Conservation (phyloP, 2,113 vertebrate genomes). For the Paracanthobrama guichenoti region DNA sequence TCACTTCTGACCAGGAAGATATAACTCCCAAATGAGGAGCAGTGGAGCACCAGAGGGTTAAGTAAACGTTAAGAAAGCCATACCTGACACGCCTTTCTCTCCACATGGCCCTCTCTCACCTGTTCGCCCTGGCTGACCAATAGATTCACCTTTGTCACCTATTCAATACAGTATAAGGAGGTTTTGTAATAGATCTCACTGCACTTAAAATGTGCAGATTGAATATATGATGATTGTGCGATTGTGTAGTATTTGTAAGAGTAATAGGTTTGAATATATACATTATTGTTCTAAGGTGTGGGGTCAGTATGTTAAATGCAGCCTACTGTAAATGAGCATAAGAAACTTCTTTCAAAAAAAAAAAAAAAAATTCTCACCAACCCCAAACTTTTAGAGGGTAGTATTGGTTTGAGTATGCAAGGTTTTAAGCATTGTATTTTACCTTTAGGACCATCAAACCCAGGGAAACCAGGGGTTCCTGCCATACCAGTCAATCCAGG, state of each 20-base stretch:
- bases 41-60: no score
- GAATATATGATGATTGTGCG: background rate
- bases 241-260: background rate
- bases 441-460: slow-evolving; percentile 70
- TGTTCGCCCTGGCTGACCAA: slow-evolving; percentile 53
- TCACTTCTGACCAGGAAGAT: no score
- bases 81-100: slow-evolving; percentile 61
- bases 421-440: background rate
- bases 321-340: background rate
- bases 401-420: background rate
- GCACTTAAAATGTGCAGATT: background rate
- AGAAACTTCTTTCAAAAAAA: background rate
- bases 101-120: slow-evolving; percentile 68
- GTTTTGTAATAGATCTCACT: background rate
- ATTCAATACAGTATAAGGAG: slow-evolving; percentile 8
- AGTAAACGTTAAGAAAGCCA: background rate
- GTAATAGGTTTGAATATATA: background rate
- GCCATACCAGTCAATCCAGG: slow-evolving; percentile 59
- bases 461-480: slow-evolving; percentile 62
- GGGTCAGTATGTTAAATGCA: background rate
- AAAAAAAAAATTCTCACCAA: background rate
- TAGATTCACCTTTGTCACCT: slow-evolving; percentile 72
- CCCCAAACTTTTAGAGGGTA: background rate
- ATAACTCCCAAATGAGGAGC: no score
- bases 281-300: background rate